Evolutionary conservation across 2,797 vertebrate species (phyloP).

Genomic region (Microctenopoma lineatum): DNA sequence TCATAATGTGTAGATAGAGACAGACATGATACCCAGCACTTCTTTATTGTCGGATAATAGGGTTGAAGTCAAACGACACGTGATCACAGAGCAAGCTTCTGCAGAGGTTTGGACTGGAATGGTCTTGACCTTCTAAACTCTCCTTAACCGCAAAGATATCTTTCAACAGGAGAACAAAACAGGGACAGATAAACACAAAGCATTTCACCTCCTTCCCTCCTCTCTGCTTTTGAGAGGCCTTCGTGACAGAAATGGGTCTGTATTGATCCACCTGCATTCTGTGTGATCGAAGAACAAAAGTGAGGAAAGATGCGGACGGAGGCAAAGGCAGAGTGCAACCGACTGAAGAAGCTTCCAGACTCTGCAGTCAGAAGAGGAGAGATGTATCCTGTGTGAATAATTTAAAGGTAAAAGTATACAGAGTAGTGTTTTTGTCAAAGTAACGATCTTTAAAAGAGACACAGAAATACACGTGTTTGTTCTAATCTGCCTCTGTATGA

Average conservation of each 20-base stretch:
- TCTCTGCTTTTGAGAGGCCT: slow-evolving; percentile 49
- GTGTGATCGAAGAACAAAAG: slow-evolving; percentile 59
- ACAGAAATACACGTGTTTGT: background rate
- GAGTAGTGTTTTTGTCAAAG: slow-evolving; percentile 1
- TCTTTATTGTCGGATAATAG: slow-evolving; percentile 1
- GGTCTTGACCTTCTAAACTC: slow-evolving; percentile 5
- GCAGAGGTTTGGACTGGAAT: background rate
- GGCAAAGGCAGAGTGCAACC: slow-evolving; percentile 12
- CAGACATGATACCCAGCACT: background rate
- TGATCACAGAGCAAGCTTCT: background rate
- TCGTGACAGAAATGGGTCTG: slow-evolving; percentile 62
- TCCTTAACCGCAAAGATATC: background rate
- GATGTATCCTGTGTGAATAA: slow-evolving; percentile 8
- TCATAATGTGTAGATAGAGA: slow-evolving; percentile 17
- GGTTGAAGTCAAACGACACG: background rate
- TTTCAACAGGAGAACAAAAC: slow-evolving; percentile 12
- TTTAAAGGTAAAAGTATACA: slow-evolving; percentile 1
- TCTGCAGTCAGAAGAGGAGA: slow-evolving; percentile 20
- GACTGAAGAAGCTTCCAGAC: slow-evolving; percentile 31
- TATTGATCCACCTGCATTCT: slow-evolving; percentile 61
- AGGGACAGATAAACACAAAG: slow-evolving; percentile 24
- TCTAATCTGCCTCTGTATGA: background rate
- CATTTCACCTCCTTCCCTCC: slow-evolving; percentile 5
- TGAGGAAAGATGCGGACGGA: slow-evolving; percentile 23
- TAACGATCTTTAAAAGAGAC: background rate